phyloP scores from a whole-genome alignment of 92 coral and sea anemone species.

The Metridium senile region DNA sequence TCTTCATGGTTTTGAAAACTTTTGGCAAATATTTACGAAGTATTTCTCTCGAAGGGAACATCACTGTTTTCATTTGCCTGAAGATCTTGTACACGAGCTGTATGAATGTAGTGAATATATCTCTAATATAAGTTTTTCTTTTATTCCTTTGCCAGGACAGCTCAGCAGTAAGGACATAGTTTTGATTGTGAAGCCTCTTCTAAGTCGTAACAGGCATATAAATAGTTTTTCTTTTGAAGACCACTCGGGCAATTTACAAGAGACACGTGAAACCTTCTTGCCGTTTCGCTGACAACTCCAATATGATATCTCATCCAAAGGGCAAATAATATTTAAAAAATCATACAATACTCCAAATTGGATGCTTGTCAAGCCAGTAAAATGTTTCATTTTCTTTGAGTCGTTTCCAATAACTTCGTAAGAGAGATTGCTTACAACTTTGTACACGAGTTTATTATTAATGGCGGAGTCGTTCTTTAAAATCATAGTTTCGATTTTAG shows the following conservation, averaged over 20 bases:
- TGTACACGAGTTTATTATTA: background rate
- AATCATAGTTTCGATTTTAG: constrained; percentile 37
- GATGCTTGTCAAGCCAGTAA: constrained; percentile 51
- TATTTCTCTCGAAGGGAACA: background rate
- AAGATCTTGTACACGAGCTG: constrained; percentile 47
- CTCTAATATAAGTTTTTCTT: constrained; percentile 42
- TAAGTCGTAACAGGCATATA: constrained; percentile 14
- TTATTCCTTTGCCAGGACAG: constrained; percentile 41
- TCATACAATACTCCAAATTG: constrained; percentile 41
- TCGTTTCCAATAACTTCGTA: constrained; percentile 17
- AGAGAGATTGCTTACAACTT: constrained; percentile 34
- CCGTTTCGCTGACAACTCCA: constrained; percentile 17
- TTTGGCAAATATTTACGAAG: background rate
- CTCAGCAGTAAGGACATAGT: constrained; percentile 24
- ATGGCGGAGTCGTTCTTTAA: constrained; percentile 21
- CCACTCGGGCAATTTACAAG: constrained; percentile 5
- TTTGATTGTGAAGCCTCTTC: constrained; percentile 20
- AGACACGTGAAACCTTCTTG: background rate
- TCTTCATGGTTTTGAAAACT: background rate
- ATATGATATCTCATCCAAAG: constrained; percentile 35
- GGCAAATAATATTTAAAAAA: constrained; percentile 48
- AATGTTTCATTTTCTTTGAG: constrained; percentile 31
- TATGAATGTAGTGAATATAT: constrained; percentile 47
- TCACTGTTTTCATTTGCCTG: constrained; percentile 10
- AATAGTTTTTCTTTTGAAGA: constrained; percentile 34